phyloP scores from a whole-genome alignment of 2,888 invertebrate species.

The Parnassius mnemosyne region DNA sequence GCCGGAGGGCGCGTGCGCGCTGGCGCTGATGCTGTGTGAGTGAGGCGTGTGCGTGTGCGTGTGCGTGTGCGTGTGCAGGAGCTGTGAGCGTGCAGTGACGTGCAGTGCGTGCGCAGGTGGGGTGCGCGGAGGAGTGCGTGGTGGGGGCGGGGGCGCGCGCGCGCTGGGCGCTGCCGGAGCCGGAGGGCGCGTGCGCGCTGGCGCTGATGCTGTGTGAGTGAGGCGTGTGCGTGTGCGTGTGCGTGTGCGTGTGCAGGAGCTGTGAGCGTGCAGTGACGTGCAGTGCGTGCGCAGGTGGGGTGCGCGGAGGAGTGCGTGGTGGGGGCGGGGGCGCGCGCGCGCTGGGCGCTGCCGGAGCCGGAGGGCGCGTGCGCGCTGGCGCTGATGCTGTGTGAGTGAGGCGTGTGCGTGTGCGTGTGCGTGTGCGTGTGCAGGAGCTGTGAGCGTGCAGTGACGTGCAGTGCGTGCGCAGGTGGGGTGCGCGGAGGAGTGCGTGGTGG shows the following conservation, averaged over 20 bases:
- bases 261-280: background rate
- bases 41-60: no score
- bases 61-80: no score
- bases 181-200: constrained; percentile 89
- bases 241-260: no score
- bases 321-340: constrained; percentile 89
- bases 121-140: constrained; percentile 84
- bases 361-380: constrained; percentile 88
- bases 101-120: constrained; percentile 60
- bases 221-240: no score
- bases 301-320: constrained; percentile 86
- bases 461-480: constrained; percentile 74
- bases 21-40: constrained; percentile 60
- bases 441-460: background rate
- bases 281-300: constrained; percentile 66
- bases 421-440: no score
- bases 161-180: constrained; percentile 88
- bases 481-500: constrained; percentile 86
- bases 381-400: constrained; percentile 50
- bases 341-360: constrained; percentile 88
- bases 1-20: constrained; percentile 91
- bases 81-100: no score
- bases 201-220: constrained; percentile 56
- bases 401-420: no score
- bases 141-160: constrained; percentile 90